phyloP scores from a whole-genome alignment of 1,140 invertebrate genomes.

The Drosophila persimilis region DNA sequence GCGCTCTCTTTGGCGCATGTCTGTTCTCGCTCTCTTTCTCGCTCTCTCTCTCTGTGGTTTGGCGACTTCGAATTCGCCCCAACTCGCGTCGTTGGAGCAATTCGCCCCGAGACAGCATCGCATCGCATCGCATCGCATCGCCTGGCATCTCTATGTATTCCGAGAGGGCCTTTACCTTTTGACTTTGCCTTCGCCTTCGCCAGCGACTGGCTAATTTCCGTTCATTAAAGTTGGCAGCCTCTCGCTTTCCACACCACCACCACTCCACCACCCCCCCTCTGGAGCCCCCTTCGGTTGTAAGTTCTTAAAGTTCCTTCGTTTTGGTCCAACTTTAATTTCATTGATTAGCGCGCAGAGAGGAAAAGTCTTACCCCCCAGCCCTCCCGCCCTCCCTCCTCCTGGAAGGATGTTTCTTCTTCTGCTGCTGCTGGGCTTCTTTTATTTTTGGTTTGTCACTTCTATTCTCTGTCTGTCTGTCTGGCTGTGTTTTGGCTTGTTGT shows the following conservation, averaged over 20 bases:
- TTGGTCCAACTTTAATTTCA: constrained; percentile 72
- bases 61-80: constrained; percentile 34
- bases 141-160: too few species aligned
- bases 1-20: constrained; percentile 53
- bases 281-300: not conserved
- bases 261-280: not conserved
- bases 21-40: constrained; percentile 33
- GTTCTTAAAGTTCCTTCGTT: constrained; percentile 55
- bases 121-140: too few species aligned
- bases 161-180: constrained; percentile 68
- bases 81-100: not conserved
- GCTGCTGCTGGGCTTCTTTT: constrained; percentile 45
- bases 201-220: constrained; percentile 72
- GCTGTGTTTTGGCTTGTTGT: constrained; percentile 36
- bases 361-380: constrained; percentile 35
- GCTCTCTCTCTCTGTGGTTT: constrained; percentile 1
- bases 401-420: constrained; percentile 14
- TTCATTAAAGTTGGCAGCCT: constrained; percentile 78
- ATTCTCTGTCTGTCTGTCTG: constrained; percentile 30
- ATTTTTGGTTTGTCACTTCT: constrained; percentile 69
- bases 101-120: constrained; percentile 36
- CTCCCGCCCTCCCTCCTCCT: too few species aligned
- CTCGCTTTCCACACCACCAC: constrained; percentile 51
- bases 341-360: constrained; percentile 65
- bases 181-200: constrained; percentile 22